Evolutionary conservation across 2,113 vertebrate genomes (phyloP).

Genomic region (Oryzias celebensis): DNA sequence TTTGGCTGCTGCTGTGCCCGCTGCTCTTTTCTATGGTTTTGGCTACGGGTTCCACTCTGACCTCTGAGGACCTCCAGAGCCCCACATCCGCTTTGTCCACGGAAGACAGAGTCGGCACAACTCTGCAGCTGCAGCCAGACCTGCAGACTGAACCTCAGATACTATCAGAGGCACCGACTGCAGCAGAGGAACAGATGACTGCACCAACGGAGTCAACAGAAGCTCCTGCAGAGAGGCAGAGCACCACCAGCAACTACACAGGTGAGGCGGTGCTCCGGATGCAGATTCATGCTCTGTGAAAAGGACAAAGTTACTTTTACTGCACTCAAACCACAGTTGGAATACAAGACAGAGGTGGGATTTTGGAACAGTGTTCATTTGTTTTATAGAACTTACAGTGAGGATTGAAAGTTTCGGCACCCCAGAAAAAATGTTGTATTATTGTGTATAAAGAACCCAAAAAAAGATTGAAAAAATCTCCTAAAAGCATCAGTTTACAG

Average conservation of each 20-base stretch:
- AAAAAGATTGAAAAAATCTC: too few species aligned
- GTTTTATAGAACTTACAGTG: too few species aligned
- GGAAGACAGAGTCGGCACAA: constrained; percentile 39
- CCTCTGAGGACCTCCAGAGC: constrained; percentile 19
- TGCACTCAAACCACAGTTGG: too few species aligned
- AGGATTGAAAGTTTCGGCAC: too few species aligned
- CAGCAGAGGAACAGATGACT: background rate
- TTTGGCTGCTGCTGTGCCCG: constrained; percentile 48
- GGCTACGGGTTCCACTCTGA: constrained; percentile 38
- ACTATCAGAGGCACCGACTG: constrained; percentile 19
- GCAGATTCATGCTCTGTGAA: background rate
- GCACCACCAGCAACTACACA: constrained; percentile 68
- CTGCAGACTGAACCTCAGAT: constrained; percentile 56
- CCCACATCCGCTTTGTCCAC: background rate
- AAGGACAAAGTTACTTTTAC: too few species aligned
- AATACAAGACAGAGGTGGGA: too few species aligned
- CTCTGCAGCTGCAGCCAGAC: constrained; percentile 53
- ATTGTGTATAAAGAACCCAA: too few species aligned
- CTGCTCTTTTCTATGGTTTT: constrained; percentile 32
- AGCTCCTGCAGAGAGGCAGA: constrained; percentile 15
- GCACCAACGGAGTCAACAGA: background rate
- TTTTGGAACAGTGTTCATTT: too few species aligned
- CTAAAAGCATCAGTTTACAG: too few species aligned
- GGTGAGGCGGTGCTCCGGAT: constrained; percentile 44
- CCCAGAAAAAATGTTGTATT: too few species aligned